Conservation (phyloP, 2,888 invertebrate species). For the Quadriops clusia region DNA sequence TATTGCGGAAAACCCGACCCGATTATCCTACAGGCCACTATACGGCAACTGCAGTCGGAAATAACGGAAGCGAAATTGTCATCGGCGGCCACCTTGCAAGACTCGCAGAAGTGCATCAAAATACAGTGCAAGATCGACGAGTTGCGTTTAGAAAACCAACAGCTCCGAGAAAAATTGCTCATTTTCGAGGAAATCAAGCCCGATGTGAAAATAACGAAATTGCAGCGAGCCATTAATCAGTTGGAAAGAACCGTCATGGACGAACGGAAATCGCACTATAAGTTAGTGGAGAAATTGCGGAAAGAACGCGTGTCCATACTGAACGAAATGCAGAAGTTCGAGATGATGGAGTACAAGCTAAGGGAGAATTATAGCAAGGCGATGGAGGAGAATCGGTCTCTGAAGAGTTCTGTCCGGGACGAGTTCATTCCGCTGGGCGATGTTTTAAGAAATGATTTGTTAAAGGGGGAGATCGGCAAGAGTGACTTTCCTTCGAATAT, state of each 20-base stretch:
- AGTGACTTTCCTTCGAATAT: too few species aligned
- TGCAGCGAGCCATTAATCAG: constrained; percentile 33
- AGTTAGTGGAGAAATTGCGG: constrained; percentile 34
- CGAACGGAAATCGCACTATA: constrained; percentile 35
- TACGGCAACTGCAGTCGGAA: constrained; percentile 38
- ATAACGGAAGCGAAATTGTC: constrained; percentile 31
- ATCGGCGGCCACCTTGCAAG: constrained; percentile 5
- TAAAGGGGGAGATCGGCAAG: too few species aligned
- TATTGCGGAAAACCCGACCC: constrained; percentile 44
- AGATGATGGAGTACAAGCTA: constrained; percentile 22
- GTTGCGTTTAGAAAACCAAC: constrained; percentile 27
- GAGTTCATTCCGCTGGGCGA: too few species aligned
- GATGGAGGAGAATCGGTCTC: too few species aligned
- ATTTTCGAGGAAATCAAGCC: constrained; percentile 17
- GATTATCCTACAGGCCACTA: constrained; percentile 38
- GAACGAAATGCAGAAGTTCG: constrained; percentile 27
- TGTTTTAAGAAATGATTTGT: too few species aligned
- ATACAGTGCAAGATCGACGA: constrained; percentile 27
- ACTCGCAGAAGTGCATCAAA: constrained; percentile 9
- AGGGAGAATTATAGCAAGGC: too few species aligned
- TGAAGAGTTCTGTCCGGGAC: too few species aligned
- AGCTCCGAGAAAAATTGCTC: constrained; percentile 26
- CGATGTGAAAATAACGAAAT: constrained; percentile 10
- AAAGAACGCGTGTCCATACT: constrained; percentile 32
- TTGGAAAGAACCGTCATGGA: constrained; percentile 35